Evolutionary conservation across 2,888 invertebrate genomes (phyloP).

Genomic region (Prenolepis imparis): DNA sequence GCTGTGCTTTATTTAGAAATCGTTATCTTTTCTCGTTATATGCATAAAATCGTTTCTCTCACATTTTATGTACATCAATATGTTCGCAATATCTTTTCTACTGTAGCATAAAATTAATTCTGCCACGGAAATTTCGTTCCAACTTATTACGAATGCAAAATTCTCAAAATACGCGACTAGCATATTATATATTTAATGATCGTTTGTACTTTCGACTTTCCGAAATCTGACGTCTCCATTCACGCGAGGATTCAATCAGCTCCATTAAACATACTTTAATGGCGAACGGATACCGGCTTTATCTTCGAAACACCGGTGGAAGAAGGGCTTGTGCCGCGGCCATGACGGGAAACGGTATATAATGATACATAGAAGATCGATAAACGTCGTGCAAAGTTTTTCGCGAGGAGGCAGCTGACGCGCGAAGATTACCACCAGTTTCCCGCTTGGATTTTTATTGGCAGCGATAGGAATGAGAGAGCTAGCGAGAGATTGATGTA

Average conservation of each 20-base stretch:
- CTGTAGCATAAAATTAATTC: slow-evolving; percentile 7
- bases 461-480: slow-evolving; percentile 56
- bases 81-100: neutral
- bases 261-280: slow-evolving; percentile 40
- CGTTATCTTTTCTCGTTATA: neutral
- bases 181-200: neutral
- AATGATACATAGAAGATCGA: slow-evolving; percentile 55
- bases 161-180: neutral
- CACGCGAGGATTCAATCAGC: slow-evolving; percentile 21
- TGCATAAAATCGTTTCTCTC: slow-evolving; percentile 1
- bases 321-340: neutral
- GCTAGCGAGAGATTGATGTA: slow-evolving; percentile 63
- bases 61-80: neutral
- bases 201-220: slow-evolving; percentile 1
- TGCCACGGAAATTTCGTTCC: neutral
- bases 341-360: slow-evolving; percentile 36
- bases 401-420: slow-evolving; percentile 55
- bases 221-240: slow-evolving; percentile 25
- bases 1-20: slow-evolving; percentile 2
- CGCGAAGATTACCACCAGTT: slow-evolving; percentile 61
- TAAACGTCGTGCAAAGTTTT: slow-evolving; percentile 54
- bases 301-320: slow-evolving; percentile 5
- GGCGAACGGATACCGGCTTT: slow-evolving; percentile 27
- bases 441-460: slow-evolving; percentile 63
- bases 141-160: neutral